A percentile compares a stretch with the other conserved stretches of the same genome.
Conservation (phyloP, 2,888 invertebrate genomes). For the Spodoptera exigua region DNA sequence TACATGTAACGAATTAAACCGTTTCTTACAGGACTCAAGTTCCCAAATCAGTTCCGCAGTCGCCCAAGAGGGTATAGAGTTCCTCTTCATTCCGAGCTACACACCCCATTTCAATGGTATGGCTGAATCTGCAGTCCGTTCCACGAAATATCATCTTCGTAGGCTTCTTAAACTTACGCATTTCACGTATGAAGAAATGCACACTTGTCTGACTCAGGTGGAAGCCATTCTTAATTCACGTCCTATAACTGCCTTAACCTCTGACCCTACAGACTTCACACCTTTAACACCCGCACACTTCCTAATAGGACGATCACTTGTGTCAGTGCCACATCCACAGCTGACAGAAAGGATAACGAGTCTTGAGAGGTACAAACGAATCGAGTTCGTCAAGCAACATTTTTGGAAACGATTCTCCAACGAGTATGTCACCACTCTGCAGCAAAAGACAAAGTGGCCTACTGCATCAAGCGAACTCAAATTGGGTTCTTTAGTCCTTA, state of each 20-base stretch:
- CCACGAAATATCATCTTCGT: slow-evolving; percentile 5
- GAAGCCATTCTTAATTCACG: too few relatives aligned
- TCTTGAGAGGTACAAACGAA: slow-evolving; percentile 2
- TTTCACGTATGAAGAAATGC: slow-evolving; percentile 7
- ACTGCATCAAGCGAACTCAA: slow-evolving; percentile 5
- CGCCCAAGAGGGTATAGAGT: slow-evolving; percentile 1
- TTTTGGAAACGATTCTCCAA: too few relatives aligned
- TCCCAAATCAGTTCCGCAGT: too few relatives aligned
- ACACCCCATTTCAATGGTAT: slow-evolving; percentile 4
- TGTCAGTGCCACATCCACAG: slow-evolving; percentile 3
- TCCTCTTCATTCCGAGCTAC: slow-evolving; percentile 5
- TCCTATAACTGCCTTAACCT: too few relatives aligned
- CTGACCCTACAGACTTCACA: slow-evolving; percentile 2
- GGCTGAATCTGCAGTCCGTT: slow-evolving; percentile 7
- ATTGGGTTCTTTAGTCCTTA: too few relatives aligned
- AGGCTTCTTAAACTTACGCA: slow-evolving; percentile 7
- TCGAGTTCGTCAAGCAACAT: too few relatives aligned
- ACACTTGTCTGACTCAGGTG: too few relatives aligned
- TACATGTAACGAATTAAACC: slow-evolving; percentile 3
- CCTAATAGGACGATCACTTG: slow-evolving; percentile 7
- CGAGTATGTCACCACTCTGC: too few relatives aligned
- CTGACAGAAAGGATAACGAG: slow-evolving; percentile 4
- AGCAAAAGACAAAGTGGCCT: slow-evolving; percentile 8
- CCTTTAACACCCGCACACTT: too few relatives aligned
- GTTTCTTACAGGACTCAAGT: too few relatives aligned